Evolutionary conservation across 2,888 invertebrate genomes (phyloP).

Genomic region (Limenitis camilla): DNA sequence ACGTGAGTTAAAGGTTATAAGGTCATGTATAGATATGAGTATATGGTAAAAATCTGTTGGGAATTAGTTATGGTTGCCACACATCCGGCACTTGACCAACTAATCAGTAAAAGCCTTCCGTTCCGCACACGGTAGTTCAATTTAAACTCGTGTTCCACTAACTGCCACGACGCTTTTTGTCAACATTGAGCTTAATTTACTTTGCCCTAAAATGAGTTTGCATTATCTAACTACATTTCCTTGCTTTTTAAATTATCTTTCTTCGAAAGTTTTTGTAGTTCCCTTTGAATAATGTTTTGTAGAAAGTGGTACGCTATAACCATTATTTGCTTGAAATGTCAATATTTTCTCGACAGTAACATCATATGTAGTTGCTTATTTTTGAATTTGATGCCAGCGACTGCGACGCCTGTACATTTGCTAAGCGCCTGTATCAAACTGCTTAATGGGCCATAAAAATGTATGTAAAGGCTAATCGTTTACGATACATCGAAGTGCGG

Average conservation of each 20-base stretch:
- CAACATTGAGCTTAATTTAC: constrained; percentile 59
- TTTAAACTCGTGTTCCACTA: constrained; percentile 43
- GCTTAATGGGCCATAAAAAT: constrained; percentile 53
- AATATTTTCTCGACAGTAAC: background rate
- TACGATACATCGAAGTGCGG: constrained; percentile 47
- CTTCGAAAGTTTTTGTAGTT: background rate
- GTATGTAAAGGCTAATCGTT: constrained; percentile 39
- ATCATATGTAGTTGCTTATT: constrained; percentile 30
- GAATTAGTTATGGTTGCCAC: constrained; percentile 41
- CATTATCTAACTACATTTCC: constrained; percentile 7
- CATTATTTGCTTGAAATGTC: background rate
- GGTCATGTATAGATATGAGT: no score
- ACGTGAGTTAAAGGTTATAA: background rate
- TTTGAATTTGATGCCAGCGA: constrained; percentile 30
- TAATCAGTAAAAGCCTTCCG: constrained; percentile 57
- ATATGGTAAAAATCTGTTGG: constrained; percentile 1
- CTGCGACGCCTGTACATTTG: constrained; percentile 21
- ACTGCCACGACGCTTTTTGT: constrained; percentile 48
- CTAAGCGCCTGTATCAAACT: constrained; percentile 37
- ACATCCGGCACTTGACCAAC: constrained; percentile 63
- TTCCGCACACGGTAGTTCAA: constrained; percentile 65
- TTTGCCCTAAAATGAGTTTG: constrained; percentile 37
- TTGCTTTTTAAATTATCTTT: background rate
- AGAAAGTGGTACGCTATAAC: no score
- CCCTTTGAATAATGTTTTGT: no score